A percentile compares a stretch with the other conserved stretches of the same genome.
Conservation (phyloP, 2,113 vertebrate species). For the rat (Rattus norvegicus) region GRCr8 NC_086029.1:73434001-73434500, state of each 20-base stretch:
- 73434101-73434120: neutral
- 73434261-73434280: neutral
- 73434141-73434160: neutral
- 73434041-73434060: neutral
- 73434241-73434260: neutral
- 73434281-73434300: fast-evolving
- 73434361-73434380: neutral
- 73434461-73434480: neutral
- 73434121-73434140: neutral
- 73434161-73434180: neutral
- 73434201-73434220: neutral
- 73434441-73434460: neutral
- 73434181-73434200: fast-evolving
- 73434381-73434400: neutral
- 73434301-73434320: neutral
- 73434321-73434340: neutral
- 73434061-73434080: neutral
- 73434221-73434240: neutral
- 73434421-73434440: neutral
- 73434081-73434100: neutral
- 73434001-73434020: neutral
- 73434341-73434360: neutral
- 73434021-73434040: neutral
- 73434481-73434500: neutral
- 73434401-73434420: neutral